Conservation (phyloP, 2,113 vertebrate species). For the Equus przewalskii region DNA sequence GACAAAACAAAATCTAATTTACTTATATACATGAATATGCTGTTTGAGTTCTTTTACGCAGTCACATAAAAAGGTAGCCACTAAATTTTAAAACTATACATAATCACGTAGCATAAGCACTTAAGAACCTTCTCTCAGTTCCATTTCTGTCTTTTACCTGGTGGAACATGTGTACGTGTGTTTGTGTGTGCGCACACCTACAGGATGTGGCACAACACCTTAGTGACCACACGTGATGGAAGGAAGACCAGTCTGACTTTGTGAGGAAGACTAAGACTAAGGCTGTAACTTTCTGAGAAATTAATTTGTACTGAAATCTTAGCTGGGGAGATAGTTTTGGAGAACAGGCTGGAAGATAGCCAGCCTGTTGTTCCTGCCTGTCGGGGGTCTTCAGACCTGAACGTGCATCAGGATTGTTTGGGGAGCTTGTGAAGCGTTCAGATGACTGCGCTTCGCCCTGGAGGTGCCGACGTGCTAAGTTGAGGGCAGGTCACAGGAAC, state of each 20-base stretch:
- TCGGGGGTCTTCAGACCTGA: conserved; percentile 21
- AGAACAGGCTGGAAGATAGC: background rate
- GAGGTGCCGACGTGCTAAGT: background rate
- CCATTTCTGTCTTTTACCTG: background rate
- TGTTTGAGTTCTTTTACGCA: background rate
- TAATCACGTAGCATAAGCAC: background rate
- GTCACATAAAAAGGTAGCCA: background rate
- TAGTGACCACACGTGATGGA: background rate
- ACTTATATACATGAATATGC: background rate
- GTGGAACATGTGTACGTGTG: background rate
- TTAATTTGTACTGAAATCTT: conserved; percentile 30
- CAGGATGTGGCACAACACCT: background rate
- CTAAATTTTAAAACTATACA: background rate
- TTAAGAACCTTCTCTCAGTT: background rate
- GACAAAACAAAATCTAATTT: conserved; percentile 51
- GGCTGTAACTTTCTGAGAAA: conserved; percentile 15
- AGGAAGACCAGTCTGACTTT: background rate
- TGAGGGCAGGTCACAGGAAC: background rate
- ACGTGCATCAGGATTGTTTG: background rate
- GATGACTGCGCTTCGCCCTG: background rate
- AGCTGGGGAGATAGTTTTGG: background rate
- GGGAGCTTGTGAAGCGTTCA: background rate
- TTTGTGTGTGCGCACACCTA: background rate
- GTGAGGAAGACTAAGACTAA: background rate
- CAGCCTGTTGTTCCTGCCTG: background rate